Base-by-base conservation (phyloP, 1,140 invertebrate species). In the Drosophila melanica region DNA sequence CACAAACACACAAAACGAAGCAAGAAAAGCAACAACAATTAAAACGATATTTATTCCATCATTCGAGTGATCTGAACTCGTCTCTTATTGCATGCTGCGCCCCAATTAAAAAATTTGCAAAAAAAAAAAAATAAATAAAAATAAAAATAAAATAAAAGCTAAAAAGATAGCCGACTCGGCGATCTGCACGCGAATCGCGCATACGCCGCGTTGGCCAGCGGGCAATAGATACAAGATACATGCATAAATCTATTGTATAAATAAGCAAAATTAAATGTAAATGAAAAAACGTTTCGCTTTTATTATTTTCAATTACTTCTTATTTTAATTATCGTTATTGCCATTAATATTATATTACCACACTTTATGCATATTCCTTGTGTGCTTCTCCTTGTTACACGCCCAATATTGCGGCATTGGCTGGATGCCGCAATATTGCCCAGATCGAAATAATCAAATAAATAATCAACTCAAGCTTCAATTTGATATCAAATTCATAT, bases 341-440 rank as follows among this genome's bases (percentile, higher is more conserved):
- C 14, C 42, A 30, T 11, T 16, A 45, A 18, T 33, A 45, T 58
- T 45, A 45, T 44, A 37, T 60, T 47, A 45, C 14, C 42, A 59
- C 57, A 59, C 23, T 59, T 18, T 59, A 59, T 45, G 42, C 27
- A 59, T 59, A 47, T 18, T 12, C 33, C 23, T 35, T 33, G n/a
- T 45, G 10, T 23, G 20, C 2, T 44, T 58, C 45, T 27, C 16
- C 35, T 14, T 33, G 39, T 44, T 47, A 44, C 48, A 37, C 12
- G 23, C 20, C 8, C 78, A 77, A 74, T 82, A 77, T 82, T 89
- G 82, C 82, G 79, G 50, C 82, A 86, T 68, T 79, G 82, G 82
- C 82, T 86, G 82, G 82, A 89, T 86, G 82, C 47, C 79, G 82
- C 82, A 89, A 89, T 89, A 89, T 68, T 89, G 75, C 23, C 73